Evolutionary conservation across 2,888 invertebrate genomes (phyloP), one percentile per base, ranked within the genome.

Genomic region (Drosophila austrosaltans): DNA sequence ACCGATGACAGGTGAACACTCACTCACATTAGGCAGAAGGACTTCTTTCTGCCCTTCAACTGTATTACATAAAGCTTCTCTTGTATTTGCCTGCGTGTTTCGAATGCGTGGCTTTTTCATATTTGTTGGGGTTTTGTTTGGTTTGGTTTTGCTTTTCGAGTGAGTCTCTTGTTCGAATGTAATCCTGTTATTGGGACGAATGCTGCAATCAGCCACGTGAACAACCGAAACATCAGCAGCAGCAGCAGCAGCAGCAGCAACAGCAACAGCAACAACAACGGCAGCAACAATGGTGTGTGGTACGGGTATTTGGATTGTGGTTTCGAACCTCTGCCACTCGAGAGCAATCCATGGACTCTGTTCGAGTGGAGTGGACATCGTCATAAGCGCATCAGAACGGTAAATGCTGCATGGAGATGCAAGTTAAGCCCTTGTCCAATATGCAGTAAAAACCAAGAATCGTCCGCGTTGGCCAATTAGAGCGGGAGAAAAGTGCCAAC

Each of bases 131-230:
- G 56, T 36, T 42, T 16, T 22, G 28, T 4, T 59, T 6, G 59
- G 36, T 36, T 36, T 8, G 36, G 36, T 36, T 36, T 32, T 10
- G 36, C 8, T 10, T 36, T 36, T 36, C 10, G 36, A 36, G 36
- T 36, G 36, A 36, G 36, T 36, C 36, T 36, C 36, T 36, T 36
- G 36, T 36, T 36, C 59, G 64, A 56, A 72, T 79, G 84, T 87
- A 87, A 87, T 87, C 87, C 83, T 72, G 82, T 77, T 84, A 83
- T 77, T 81, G 73, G 76, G 78, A 74, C 80, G 75, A 83, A 69
- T 78, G 78, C 78, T 63, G 78, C 81, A 79, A 81, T 83, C 87
- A 77, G 72, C 79, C 77, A 75, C 65, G 82, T 72, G 72, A 72
- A 63, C 74, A 70, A 48, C 69, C 42, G 63, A 58, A 66, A 57